Conservation (phyloP, 1,140 invertebrate species). For the Mactra quadrangularis region DNA sequence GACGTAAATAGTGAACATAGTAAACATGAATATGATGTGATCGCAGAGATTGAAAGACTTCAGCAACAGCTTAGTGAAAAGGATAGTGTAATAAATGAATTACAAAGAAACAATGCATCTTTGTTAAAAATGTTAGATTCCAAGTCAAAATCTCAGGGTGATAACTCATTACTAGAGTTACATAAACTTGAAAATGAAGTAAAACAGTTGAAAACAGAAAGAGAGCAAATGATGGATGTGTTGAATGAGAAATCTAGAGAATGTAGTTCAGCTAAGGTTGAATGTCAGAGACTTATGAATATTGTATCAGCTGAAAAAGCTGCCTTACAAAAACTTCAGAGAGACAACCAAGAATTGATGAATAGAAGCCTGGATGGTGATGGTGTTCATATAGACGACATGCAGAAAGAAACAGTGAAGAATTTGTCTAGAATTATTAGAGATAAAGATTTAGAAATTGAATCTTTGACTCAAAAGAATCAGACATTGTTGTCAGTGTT, state of each 20-base stretch:
- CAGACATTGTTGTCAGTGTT: conserved; percentile 82
- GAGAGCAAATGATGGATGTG: conserved; percentile 83
- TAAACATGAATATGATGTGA: conserved; percentile 53
- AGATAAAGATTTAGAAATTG: conserved; percentile 84
- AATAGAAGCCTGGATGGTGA: conserved; percentile 63
- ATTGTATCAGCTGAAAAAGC: conserved; percentile 81
- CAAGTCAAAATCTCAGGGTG: conserved; percentile 71
- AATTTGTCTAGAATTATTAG: conserved; percentile 83
- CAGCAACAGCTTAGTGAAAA: conserved; percentile 71
- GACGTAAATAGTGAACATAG: conserved; percentile 30
- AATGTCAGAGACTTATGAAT: conserved; percentile 83
- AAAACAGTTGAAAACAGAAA: conserved; percentile 77
- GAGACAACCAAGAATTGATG: conserved; percentile 79
- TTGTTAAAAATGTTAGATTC: conserved; percentile 80
- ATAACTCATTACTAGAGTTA: conserved; percentile 72
- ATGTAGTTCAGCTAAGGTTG: conserved; percentile 81
- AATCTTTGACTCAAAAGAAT: conserved; percentile 83
- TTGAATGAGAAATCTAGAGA: conserved; percentile 84
- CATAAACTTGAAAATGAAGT: conserved; percentile 80
- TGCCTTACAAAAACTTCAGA: conserved; percentile 82
- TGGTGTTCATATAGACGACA: conserved; percentile 75
- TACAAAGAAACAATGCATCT: conserved; percentile 77
- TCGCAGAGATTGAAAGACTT: conserved; percentile 69
- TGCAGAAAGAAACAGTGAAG: conserved; percentile 83
- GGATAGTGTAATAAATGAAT: conserved; percentile 76